Conservation (phyloP, 1,140 invertebrate species). For the Sitophilus oryzae region DNA sequence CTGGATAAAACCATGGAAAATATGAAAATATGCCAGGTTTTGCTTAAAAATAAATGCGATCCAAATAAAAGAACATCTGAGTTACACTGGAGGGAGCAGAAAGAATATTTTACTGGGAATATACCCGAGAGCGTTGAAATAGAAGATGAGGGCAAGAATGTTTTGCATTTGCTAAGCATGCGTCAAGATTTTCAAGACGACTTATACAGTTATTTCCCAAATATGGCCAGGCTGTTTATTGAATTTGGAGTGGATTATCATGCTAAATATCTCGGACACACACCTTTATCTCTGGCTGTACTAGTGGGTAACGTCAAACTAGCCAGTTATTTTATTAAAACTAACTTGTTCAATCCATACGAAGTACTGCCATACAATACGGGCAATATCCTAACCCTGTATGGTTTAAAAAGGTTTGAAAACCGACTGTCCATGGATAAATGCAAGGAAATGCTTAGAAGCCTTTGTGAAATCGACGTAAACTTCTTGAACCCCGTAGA, state of each 20-base stretch:
- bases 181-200: slow-evolving; percentile 33
- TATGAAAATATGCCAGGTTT: slow-evolving; percentile 38
- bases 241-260: slow-evolving; percentile 18
- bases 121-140: slow-evolving; percentile 5
- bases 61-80: slow-evolving; percentile 32
- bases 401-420: slow-evolving; percentile 31
- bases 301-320: slow-evolving; percentile 33
- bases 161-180: slow-evolving; percentile 34
- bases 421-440: slow-evolving; percentile 20
- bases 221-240: slow-evolving; percentile 25
- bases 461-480: slow-evolving; percentile 25
- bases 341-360: slow-evolving; percentile 29
- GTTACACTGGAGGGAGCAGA: slow-evolving; percentile 31
- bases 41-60: slow-evolving; percentile 44
- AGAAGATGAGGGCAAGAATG: slow-evolving; percentile 34
- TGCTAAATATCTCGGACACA: slow-evolving; percentile 35
- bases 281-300: slow-evolving; percentile 34
- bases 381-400: slow-evolving; percentile 35
- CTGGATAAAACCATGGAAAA: slow-evolving; percentile 24
- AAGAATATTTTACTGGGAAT: slow-evolving; percentile 25
- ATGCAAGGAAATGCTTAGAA: slow-evolving; percentile 25
- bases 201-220: slow-evolving; percentile 10
- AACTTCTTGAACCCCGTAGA: slow-evolving; percentile 32
- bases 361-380: slow-evolving; percentile 25
- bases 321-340: slow-evolving; percentile 25